Percentiles rank a stretch among this genome's conserved stretches.
These are phyloP conservation scores for Torymus auratus DNA, from an alignment of 2,888 invertebrate species.

Conservation along the genomic window DNA sequence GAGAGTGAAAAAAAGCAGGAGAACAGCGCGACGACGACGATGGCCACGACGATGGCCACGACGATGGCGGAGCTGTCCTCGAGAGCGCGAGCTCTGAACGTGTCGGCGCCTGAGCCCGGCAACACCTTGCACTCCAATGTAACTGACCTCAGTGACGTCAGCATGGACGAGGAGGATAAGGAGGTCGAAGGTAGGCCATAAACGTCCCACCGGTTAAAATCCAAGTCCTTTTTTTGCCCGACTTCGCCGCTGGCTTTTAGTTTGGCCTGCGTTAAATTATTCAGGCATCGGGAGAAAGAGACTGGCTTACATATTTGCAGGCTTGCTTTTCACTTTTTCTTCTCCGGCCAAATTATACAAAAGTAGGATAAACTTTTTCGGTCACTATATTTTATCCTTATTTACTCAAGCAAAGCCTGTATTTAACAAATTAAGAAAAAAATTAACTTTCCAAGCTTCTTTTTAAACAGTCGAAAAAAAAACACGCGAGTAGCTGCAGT, in stretches of 20 bases:
- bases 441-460: too few species aligned
- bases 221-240: neutral
- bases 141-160: constrained; percentile 87
- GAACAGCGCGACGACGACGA: constrained; percentile 34
- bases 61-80: constrained; percentile 57
- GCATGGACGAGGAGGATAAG: constrained; percentile 83
- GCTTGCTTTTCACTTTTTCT: constrained; percentile 13
- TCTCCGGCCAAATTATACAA: too few species aligned
- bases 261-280: neutral
- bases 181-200: constrained; percentile 70
- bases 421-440: too few species aligned
- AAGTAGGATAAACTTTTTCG: too few species aligned
- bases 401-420: too few species aligned
- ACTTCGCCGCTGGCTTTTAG: too few species aligned
- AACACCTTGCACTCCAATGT: constrained; percentile 74
- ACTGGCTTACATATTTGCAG: too few species aligned
- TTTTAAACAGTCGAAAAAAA: too few species aligned
- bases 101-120: constrained; percentile 70
- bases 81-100: constrained; percentile 71
- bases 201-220: neutral
- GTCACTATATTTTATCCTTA: too few species aligned
- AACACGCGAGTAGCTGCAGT: too few species aligned
- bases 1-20: neutral
- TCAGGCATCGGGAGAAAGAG: neutral
- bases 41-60: constrained; percentile 40